A percentile compares a stretch with the other conserved stretches of the same genome.
phyloP scores from a whole-genome alignment of 2,113 vertebrate genomes.

The Hippocampus abdominalis region DNA sequence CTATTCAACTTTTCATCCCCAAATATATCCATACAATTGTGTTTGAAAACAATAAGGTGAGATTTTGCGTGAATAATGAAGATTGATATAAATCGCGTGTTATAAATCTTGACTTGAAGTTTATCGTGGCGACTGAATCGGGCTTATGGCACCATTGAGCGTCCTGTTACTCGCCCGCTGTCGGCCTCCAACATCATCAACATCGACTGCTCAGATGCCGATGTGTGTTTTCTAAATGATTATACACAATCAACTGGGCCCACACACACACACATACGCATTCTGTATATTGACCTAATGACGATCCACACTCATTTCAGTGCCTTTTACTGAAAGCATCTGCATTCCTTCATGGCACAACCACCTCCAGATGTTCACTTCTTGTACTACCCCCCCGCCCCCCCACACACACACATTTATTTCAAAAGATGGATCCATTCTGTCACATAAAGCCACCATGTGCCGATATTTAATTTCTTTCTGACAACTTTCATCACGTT shows the following conservation, averaged over 20 bases:
- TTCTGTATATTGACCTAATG: constrained; percentile 7
- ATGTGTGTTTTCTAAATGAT: constrained; percentile 3
- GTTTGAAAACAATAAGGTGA: constrained; percentile 13
- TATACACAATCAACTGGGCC: background rate
- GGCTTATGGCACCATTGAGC: background rate
- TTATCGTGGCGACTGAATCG: background rate
- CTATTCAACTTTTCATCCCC: constrained; percentile 11
- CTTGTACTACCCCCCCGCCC: constrained; percentile 27
- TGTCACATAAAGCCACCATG: constrained; percentile 37
- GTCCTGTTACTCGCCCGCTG: background rate
- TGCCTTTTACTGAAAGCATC: constrained; percentile 22
- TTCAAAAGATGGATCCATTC: constrained; percentile 39
- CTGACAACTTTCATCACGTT: constrained; percentile 29
- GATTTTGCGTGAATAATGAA: constrained; percentile 1
- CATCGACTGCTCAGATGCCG: background rate
- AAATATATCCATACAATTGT: background rate
- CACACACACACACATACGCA: background rate
- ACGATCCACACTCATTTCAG: constrained; percentile 26
- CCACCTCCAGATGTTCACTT: constrained; percentile 52
- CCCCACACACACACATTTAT: constrained; percentile 4
- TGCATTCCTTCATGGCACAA: constrained; percentile 50
- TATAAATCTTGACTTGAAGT: background rate
- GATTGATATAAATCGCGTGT: constrained; percentile 15
- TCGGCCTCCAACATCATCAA: background rate
- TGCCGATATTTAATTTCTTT: constrained; percentile 42